A percentile compares a stretch with the other conserved stretches of the same genome.
Evolutionary conservation across 2,797 vertebrate species (phyloP).

Genomic region (Dendrocincla tyrannina): DNA sequence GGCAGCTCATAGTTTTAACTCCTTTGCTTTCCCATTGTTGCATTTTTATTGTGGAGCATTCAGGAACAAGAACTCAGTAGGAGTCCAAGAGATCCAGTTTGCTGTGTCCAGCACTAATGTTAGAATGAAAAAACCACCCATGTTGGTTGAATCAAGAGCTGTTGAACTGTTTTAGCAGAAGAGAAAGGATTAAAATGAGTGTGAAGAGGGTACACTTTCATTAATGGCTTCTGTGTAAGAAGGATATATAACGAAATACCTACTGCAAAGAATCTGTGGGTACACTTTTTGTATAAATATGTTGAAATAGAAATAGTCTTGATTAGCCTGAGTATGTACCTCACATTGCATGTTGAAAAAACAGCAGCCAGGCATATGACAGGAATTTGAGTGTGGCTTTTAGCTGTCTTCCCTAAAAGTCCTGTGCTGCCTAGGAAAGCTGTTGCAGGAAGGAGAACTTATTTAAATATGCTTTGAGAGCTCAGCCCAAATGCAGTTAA

Average conservation of each 20-base stretch:
- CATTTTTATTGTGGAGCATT: neutral
- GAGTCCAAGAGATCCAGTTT: neutral
- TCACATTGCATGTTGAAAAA: neutral
- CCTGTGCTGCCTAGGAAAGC: neutral
- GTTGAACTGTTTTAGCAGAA: neutral
- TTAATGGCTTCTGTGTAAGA: neutral
- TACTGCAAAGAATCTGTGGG: neutral
- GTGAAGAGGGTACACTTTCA: neutral
- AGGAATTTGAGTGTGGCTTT: neutral
- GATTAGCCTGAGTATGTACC: neutral
- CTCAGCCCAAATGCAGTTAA: neutral
- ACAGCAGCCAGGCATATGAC: neutral
- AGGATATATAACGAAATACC: neutral
- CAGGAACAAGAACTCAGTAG: neutral
- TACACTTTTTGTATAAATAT: neutral
- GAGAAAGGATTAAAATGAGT: neutral
- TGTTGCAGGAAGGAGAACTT: neutral
- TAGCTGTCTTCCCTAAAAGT: neutral
- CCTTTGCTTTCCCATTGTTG: neutral
- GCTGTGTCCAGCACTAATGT: neutral
- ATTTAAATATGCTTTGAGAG: neutral
- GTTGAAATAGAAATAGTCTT: neutral
- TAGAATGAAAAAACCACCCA: neutral
- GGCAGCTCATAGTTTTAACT: neutral
- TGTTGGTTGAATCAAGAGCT: neutral